phyloP scores from a whole-genome alignment of 2,888 invertebrate species.

The Protophormia terraenovae region DNA sequence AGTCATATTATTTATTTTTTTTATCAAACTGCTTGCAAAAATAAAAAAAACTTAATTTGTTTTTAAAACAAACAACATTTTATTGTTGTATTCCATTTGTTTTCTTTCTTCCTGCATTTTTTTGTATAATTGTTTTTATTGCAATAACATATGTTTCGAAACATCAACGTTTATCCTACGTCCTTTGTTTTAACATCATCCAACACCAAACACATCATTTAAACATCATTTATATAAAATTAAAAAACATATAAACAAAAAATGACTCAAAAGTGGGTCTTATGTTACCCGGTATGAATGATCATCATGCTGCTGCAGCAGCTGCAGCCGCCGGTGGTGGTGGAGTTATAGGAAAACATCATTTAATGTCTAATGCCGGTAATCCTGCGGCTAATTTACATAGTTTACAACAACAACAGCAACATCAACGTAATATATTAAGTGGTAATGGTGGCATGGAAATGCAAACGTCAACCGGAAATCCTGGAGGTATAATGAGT shows the following conservation, averaged over 20 bases:
- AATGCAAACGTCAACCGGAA: slow-evolving; percentile 68
- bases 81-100: background rate
- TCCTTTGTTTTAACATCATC: background rate
- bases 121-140: background rate
- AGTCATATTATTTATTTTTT: no score
- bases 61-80: background rate
- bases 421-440: slow-evolving; percentile 65
- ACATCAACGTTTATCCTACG: background rate
- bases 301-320: slow-evolving; percentile 71
- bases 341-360: slow-evolving; percentile 74
- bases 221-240: slow-evolving; percentile 26
- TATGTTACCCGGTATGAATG: slow-evolving; percentile 75
- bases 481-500: slow-evolving; percentile 67
- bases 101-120: background rate
- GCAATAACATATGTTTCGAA: background rate
- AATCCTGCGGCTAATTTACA: slow-evolving; percentile 58
- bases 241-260: slow-evolving; percentile 11
- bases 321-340: slow-evolving; percentile 44
- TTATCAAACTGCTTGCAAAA: no score
- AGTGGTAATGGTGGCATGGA: slow-evolving; percentile 77
- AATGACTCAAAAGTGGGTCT: slow-evolving; percentile 72
- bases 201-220: background rate
- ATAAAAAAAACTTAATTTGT: no score
- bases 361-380: slow-evolving; percentile 68
- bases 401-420: slow-evolving; percentile 49